Conservation (phyloP, 2,113 vertebrate species). For the Gasterosteus nipponicus region DNA sequence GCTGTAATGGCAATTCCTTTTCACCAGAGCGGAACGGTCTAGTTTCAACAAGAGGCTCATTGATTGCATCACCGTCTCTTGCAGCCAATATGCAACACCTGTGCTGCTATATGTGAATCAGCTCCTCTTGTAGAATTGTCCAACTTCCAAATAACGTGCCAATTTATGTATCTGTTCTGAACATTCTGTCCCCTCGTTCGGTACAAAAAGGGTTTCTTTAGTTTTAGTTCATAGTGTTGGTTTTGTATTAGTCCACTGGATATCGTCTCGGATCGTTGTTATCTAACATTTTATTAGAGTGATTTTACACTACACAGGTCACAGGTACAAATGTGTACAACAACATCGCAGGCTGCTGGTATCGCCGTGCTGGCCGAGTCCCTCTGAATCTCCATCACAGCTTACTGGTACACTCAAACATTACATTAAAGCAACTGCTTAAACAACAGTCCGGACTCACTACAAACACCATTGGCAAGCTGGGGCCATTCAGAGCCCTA, state of each 20-base stretch:
- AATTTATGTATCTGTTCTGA: constrained; percentile 9
- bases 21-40: constrained; percentile 29
- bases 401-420: neutral
- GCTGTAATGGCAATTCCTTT: constrained; percentile 25
- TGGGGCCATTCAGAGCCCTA: neutral
- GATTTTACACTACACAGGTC: neutral
- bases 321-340: neutral
- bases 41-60: constrained; percentile 41
- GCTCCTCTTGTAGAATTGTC: neutral
- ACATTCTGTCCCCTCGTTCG: neutral
- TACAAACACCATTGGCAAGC: neutral
- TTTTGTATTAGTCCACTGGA: neutral
- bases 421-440: neutral
- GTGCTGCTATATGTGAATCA: constrained; percentile 19
- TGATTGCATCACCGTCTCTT: constrained; percentile 41
- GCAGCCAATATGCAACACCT: constrained; percentile 34
- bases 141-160: constrained; percentile 20
- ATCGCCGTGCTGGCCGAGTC: neutral
- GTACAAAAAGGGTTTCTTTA: neutral
- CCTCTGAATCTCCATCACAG: neutral
- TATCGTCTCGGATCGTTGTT: neutral
- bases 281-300: neutral
- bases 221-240: neutral
- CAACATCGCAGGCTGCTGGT: neutral
- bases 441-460: neutral